Base-by-base conservation (phyloP, 2,888 invertebrate genomes). In the Neoscelio sp. region DNA sequence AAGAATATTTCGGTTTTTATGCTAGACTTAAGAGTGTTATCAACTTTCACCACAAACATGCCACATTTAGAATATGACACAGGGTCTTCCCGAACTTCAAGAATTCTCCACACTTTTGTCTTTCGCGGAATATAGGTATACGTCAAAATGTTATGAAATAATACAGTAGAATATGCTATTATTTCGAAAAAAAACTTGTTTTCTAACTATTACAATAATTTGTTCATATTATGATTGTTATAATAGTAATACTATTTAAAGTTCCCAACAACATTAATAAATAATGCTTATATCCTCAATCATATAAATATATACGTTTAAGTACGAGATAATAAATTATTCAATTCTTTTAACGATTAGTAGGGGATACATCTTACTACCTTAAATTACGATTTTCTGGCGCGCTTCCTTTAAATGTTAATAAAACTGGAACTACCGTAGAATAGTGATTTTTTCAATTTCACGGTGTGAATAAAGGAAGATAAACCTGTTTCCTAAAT, bases 31-130 rank as follows among this genome's bases (percentile, higher is more conserved):
- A 67, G 40, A 60, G 50, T 75, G 42, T 52, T 74, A 67, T 75
- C 65, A 75, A 75, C 74, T 75, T 75, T 75, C 60, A 60, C 65
- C 74, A 75, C 74, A 75, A 75, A 75, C 74, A 75, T 75, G 67
- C 35, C 74, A 75, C 50, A 60, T 65, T 75, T 52, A 74, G 64
- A 74, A 65, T 56, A 65, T 74, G 73, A 74, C 71, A 52, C 54
- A 73, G 46, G 26, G 38, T 62, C 46, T 64, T 42, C n/a, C 26
- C 10, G 38, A 73, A 64, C 62, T 62, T 44, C 38, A 42, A 44
- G 42, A 71, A 60, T 62, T 60, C 28, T 52, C 50, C 33, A 50
- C 35, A 26, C 58, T 58, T 38, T 58, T 68, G 38, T 48, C 52
- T 68, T 40, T 38, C 7, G 12, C 67, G 13, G 8, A 28, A 35